Percentiles rank a stretch among this genome's conserved stretches.
Evolutionary conservation across 2,113 vertebrate genomes (phyloP).

Genomic region (Microtus ochrogaster): DNA sequence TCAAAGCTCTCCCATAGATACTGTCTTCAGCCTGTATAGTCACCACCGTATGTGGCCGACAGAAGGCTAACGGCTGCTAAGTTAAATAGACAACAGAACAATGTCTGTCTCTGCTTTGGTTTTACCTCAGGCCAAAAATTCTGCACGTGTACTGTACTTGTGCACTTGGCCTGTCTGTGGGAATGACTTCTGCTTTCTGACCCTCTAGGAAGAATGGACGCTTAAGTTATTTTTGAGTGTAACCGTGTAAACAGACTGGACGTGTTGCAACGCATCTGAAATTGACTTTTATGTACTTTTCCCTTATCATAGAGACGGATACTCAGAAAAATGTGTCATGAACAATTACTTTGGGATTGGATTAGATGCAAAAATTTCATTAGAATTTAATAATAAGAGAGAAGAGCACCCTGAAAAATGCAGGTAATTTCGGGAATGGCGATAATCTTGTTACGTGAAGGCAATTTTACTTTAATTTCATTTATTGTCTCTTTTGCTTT

Average conservation of each 20-base stretch:
- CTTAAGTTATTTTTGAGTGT: neutral
- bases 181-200: neutral
- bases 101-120: neutral
- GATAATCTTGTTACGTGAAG: constrained; percentile 24
- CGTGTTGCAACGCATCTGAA: constrained; percentile 24
- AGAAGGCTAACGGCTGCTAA: neutral
- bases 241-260: neutral
- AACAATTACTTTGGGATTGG: constrained; percentile 99
- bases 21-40: neutral
- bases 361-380: constrained; percentile 98
- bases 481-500: constrained; percentile 54
- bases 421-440: constrained; percentile 88
- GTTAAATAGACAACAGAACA: neutral
- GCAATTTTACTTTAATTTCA: constrained; percentile 47
- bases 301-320: constrained; percentile 91
- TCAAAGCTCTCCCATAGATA: neutral
- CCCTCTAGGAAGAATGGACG: neutral
- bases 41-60: neutral
- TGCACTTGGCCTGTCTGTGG: accelerated
- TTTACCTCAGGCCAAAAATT: neutral
- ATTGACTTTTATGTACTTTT: constrained; percentile 53
- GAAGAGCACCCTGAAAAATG: constrained; percentile 99
- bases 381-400: constrained; percentile 99
- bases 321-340: constrained; percentile 99
- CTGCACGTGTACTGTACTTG: accelerated